Evolutionary conservation across 2,888 invertebrate species (phyloP).

Genomic region (Maniola hyperantus): DNA sequence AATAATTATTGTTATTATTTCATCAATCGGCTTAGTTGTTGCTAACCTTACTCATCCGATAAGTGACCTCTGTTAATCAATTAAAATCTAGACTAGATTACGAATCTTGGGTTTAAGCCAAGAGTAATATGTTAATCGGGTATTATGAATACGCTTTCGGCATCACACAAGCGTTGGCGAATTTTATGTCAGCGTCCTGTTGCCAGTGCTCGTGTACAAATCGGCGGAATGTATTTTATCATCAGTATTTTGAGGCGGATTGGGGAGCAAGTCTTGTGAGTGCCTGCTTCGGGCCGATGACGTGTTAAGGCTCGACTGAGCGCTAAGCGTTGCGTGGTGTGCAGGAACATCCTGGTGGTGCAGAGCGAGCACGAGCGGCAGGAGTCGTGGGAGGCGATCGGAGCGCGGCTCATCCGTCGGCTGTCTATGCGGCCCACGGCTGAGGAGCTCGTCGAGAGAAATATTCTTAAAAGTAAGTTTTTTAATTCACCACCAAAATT

Average conservation of each 20-base stretch:
- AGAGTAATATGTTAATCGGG: slow-evolving; percentile 61
- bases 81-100: slow-evolving; percentile 55
- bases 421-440: slow-evolving; percentile 98
- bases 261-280: slow-evolving; percentile 53
- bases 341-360: slow-evolving; percentile 94
- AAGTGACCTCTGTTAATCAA: slow-evolving; percentile 49
- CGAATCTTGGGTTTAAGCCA: slow-evolving; percentile 66
- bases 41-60: slow-evolving; percentile 10
- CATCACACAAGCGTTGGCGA: slow-evolving; percentile 59
- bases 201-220: slow-evolving; percentile 54
- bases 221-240: slow-evolving; percentile 53
- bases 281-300: slow-evolving; percentile 10
- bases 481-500: neutral
- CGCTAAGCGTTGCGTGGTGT: slow-evolving; percentile 31
- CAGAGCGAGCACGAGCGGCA: slow-evolving; percentile 95
- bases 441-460: slow-evolving; percentile 98
- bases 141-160: slow-evolving; percentile 70
- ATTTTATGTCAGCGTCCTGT: slow-evolving; percentile 59
- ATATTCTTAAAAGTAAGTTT: slow-evolving; percentile 97
- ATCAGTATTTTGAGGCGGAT: slow-evolving; percentile 48
- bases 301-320: neutral
- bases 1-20: neutral
- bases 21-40: neutral
- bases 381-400: slow-evolving; percentile 96
- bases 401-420: slow-evolving; percentile 95